phyloP scores from a whole-genome alignment of 2,888 invertebrate genomes.

The Scrobipalpa costella region DNA sequence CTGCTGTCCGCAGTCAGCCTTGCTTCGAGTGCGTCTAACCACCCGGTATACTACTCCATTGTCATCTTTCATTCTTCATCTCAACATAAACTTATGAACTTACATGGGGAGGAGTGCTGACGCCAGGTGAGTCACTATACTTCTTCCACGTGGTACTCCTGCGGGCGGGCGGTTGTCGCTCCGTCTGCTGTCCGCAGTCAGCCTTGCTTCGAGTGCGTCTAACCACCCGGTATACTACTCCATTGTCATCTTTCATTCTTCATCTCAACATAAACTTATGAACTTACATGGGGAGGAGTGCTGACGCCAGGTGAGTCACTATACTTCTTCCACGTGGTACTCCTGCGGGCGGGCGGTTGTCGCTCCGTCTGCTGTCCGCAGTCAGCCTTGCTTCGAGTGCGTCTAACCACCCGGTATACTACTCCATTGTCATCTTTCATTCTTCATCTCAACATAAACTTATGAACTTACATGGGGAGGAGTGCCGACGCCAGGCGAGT shows the following conservation, averaged over 20 bases:
- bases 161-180: too few species aligned
- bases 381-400: too few species aligned
- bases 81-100: too few species aligned
- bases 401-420: slow-evolving; percentile 57
- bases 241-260: background rate
- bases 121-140: too few species aligned
- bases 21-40: slow-evolving; percentile 73
- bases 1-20: slow-evolving; percentile 77
- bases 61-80: slow-evolving; percentile 80
- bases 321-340: too few species aligned
- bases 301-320: too few species aligned
- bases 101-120: slow-evolving; percentile 79
- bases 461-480: slow-evolving; percentile 64
- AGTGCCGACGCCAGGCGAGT: slow-evolving; percentile 83
- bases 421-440: background rate
- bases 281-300: too few species aligned
- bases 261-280: too few species aligned
- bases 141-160: too few species aligned
- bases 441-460: background rate
- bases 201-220: slow-evolving; percentile 73
- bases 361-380: too few species aligned
- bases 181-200: too few species aligned
- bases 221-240: slow-evolving; percentile 68
- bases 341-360: too few species aligned
- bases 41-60: slow-evolving; percentile 78